Conservation (phyloP, 2,797 vertebrate species). For the Pseudochromis fuscus region DNA sequence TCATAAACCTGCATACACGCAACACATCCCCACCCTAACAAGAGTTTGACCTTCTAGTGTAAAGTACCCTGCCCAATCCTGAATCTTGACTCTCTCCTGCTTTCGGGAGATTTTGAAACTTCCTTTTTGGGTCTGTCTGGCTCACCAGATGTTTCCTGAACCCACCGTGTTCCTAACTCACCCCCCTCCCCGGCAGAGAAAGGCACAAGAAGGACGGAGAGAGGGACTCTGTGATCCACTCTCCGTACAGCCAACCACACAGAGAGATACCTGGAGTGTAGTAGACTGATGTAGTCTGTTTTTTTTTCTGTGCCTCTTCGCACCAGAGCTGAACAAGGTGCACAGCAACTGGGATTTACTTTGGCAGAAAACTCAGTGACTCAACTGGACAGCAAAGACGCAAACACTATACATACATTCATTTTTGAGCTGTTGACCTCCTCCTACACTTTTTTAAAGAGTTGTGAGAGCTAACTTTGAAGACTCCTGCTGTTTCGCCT, state of each 20-base stretch:
- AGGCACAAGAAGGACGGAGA: slow-evolving; percentile 56
- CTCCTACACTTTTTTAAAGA: slow-evolving; percentile 26
- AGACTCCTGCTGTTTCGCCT: slow-evolving; percentile 14
- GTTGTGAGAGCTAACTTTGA: slow-evolving; percentile 21
- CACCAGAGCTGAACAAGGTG: slow-evolving; percentile 26
- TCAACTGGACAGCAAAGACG: slow-evolving; percentile 18
- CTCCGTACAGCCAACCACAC: slow-evolving; percentile 38
- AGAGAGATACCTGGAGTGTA: slow-evolving; percentile 54
- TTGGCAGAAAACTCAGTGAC: slow-evolving; percentile 29
- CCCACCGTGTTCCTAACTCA: slow-evolving; percentile 77
- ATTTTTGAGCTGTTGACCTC: slow-evolving; percentile 23
- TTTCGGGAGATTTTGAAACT: slow-evolving; percentile 90
- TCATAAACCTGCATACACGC: slow-evolving; percentile 23
- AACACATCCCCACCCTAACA: slow-evolving; percentile 54
- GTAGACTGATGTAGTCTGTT: slow-evolving; percentile 19
- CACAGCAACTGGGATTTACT: slow-evolving; percentile 25
- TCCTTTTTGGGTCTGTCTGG: slow-evolving; percentile 88
- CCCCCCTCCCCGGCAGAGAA: slow-evolving; percentile 65
- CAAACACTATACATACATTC: slow-evolving; percentile 11
- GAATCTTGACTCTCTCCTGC: slow-evolving; percentile 80
- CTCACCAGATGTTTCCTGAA: slow-evolving; percentile 96
- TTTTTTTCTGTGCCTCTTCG: slow-evolving; percentile 7
- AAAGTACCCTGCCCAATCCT: slow-evolving; percentile 52
- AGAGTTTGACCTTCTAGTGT: slow-evolving; percentile 67
- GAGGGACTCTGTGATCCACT: slow-evolving; percentile 57